Conservation (phyloP, 2,113 vertebrate genomes). For the Proterorhinus semilunaris region DNA sequence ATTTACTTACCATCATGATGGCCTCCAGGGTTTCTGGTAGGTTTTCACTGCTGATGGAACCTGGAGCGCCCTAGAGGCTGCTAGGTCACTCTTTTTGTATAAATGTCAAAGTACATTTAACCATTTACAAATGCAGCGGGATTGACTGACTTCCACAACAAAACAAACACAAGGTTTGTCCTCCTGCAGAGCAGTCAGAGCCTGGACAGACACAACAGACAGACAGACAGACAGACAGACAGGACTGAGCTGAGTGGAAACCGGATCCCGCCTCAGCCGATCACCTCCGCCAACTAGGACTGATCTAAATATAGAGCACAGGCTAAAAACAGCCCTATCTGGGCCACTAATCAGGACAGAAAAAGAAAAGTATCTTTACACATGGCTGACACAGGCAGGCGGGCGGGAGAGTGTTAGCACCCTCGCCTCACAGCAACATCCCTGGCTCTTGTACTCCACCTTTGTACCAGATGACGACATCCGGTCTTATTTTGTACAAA, state of each 20-base stretch:
- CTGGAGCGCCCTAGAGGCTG: too few relatives aligned
- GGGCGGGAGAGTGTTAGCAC: neutral
- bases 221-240: too few relatives aligned
- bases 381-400: neutral
- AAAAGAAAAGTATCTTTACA: neutral
- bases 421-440: neutral
- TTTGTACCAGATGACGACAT: too few relatives aligned
- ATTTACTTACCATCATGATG: neutral
- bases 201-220: constrained; percentile 22
- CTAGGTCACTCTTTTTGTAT: too few relatives aligned
- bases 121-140: too few relatives aligned
- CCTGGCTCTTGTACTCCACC: too few relatives aligned
- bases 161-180: too few relatives aligned
- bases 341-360: neutral
- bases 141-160: too few relatives aligned
- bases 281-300: constrained; percentile 44
- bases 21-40: too few relatives aligned
- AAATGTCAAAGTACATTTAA: too few relatives aligned
- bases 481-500: too few relatives aligned
- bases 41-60: too few relatives aligned
- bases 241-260: constrained; percentile 13
- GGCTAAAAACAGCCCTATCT: constrained; percentile 52
- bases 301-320: constrained; percentile 39
- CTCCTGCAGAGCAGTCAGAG: neutral
- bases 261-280: constrained; percentile 54